Conservation (phyloP, 1,140 invertebrate genomes). For the Rhyzopertha dominica region DNA sequence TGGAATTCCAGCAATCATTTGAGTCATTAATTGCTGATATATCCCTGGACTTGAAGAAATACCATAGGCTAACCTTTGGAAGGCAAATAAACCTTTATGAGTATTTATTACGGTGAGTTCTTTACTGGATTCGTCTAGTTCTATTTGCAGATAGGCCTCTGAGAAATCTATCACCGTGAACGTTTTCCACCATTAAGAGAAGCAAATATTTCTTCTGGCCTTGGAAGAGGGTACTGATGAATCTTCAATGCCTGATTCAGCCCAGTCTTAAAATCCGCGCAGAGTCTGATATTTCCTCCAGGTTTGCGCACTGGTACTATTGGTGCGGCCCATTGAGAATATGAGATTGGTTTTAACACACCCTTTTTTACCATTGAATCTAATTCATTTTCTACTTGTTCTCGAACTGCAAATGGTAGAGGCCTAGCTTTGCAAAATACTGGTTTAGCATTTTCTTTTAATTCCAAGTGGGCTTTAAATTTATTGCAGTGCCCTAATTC, state of each 20-base stretch:
- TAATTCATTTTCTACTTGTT: no score
- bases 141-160: background rate
- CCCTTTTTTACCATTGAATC: no score
- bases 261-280: background rate
- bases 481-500: no score
- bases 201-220: background rate
- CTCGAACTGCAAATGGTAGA: no score
- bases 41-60: slow-evolving; percentile 1
- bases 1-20: background rate
- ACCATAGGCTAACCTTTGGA: background rate
- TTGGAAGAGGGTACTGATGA: background rate
- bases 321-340: no score
- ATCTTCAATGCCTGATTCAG: background rate
- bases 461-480: no score
- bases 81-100: background rate
- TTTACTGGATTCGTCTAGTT: background rate
- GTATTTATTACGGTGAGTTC: background rate
- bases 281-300: background rate
- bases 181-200: background rate
- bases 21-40: background rate
- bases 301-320: no score
- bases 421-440: no score
- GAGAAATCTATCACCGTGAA: background rate
- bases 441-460: no score
- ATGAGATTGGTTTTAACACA: no score